phyloP scores from a whole-genome alignment of 2,888 invertebrate species.

The Stictocephala bisonia region DNA sequence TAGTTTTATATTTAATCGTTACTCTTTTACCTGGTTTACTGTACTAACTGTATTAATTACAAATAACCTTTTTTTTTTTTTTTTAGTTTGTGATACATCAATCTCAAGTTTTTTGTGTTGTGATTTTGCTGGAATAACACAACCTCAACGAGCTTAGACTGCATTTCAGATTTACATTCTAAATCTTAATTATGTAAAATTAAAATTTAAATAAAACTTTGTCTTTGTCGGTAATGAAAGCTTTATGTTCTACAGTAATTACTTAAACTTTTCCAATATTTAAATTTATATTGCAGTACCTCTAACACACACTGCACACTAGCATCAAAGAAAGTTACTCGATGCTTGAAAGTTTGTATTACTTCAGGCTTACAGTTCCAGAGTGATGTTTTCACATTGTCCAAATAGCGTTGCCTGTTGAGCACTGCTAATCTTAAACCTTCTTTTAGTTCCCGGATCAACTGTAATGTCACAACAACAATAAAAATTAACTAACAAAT shows the following conservation, averaged over 20 bases:
- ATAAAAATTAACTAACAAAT: no score
- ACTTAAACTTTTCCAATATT: slow-evolving; percentile 5
- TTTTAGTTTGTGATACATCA: no score
- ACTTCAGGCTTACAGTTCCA: slow-evolving; percentile 65
- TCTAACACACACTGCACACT: slow-evolving; percentile 81
- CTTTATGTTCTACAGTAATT: slow-evolving; percentile 3
- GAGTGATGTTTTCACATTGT: slow-evolving; percentile 72
- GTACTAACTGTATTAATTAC: no score
- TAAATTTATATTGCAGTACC: slow-evolving; percentile 65
- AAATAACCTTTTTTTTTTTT: no score
- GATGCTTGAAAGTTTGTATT: slow-evolving; percentile 68
- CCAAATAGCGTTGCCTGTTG: slow-evolving; percentile 81
- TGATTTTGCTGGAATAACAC: no score
- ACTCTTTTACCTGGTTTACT: no score
- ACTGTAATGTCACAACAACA: no score
- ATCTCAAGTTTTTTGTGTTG: no score
- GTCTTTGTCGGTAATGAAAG: slow-evolving; percentile 24
- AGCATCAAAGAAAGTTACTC: slow-evolving; percentile 79
- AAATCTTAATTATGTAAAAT: no score
- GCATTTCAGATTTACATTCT: no score
- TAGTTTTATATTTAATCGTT: no score
- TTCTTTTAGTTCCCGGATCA: slow-evolving; percentile 91
- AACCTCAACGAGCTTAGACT: no score
- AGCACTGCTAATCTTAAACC: slow-evolving; percentile 85
- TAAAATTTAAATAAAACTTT: slow-evolving; percentile 51